Evolutionary conservation across 2,888 invertebrate genomes (phyloP).

Genomic region (Stegophylla sp.): DNA sequence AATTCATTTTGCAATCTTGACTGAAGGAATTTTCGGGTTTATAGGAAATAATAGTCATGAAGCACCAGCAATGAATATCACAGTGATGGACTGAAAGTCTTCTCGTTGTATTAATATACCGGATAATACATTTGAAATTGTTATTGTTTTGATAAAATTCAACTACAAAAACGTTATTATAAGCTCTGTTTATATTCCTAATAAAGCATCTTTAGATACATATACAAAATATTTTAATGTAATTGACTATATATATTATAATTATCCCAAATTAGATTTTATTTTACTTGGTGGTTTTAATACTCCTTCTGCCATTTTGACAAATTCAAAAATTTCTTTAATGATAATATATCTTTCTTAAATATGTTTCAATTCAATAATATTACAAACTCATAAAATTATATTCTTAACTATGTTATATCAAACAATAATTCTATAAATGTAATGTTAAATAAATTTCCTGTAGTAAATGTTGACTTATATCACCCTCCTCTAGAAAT

Average conservation of each 20-base stretch:
- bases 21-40: too few species aligned
- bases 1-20: too few species aligned
- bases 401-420: constrained; percentile 3
- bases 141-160: background rate
- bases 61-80: too few species aligned
- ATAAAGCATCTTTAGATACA: background rate
- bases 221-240: constrained; percentile 1
- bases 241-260: background rate
- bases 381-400: background rate
- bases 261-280: background rate
- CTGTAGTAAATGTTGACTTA: too few species aligned
- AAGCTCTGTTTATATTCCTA: constrained; percentile 10
- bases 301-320: background rate
- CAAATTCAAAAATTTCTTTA: background rate
- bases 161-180: background rate
- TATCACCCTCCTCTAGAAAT: background rate
- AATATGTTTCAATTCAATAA: constrained; percentile 5
- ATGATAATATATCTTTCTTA: background rate
- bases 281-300: constrained; percentile 15
- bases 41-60: too few species aligned
- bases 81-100: too few species aligned
- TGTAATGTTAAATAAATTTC: too few species aligned
- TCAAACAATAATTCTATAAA: background rate
- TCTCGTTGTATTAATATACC: background rate
- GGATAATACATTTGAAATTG: background rate